Evolutionary conservation across 2,797 vertebrate genomes (phyloP), one percentile per base, ranked within the genome.

Genomic region (Sparidentex hasta): DNA sequence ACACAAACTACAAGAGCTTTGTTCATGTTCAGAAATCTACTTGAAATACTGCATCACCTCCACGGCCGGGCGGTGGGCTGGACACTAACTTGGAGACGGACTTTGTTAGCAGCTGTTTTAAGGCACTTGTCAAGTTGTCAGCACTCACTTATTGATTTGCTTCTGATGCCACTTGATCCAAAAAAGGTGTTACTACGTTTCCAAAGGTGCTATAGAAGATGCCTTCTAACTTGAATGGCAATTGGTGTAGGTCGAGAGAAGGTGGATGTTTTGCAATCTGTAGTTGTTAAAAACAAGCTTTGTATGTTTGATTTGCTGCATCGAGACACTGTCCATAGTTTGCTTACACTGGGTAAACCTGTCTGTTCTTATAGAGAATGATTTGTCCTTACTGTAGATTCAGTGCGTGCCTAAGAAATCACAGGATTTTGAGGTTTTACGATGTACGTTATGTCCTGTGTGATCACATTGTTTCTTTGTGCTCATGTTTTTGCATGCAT

Each of bases 171-270:
- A 80, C 61, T 87, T 81, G 62, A 90, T 90, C 89, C 90, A 76
- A 93, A 85, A 75, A 88, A 81, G 43, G 52, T 89, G 77, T 83
- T 86, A 44, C 85, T 80, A 74, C 50, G 17, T 93, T 83, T 94
- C 91, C 93, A 95, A 95, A 94, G 96, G 97, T 97, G 97, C 97
- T 97, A 92, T 57, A 83, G 85, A 90, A 84, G 83, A 91, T 91
- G 83, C 77, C 78, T 92, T 44, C 12, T 16, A 44, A 44, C 13
- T 44, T 16, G 12, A 44, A 44, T 16, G 44, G 44, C 44, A 44
- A 16, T 44, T 16, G 14, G 44, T 44, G 44, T 44, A 44, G 65
- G 74, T 85, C 56, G 75, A 20, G 81, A 87, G 54, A 82, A 58
- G 69, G 55, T 6, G 57, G 70, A 81, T 81, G 6, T 63, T 72